A percentile compares a stretch with the other conserved stretches of the same genome.
phyloP scores from a whole-genome alignment of 2,888 invertebrate genomes.

The Exocentrus adspersus region DNA sequence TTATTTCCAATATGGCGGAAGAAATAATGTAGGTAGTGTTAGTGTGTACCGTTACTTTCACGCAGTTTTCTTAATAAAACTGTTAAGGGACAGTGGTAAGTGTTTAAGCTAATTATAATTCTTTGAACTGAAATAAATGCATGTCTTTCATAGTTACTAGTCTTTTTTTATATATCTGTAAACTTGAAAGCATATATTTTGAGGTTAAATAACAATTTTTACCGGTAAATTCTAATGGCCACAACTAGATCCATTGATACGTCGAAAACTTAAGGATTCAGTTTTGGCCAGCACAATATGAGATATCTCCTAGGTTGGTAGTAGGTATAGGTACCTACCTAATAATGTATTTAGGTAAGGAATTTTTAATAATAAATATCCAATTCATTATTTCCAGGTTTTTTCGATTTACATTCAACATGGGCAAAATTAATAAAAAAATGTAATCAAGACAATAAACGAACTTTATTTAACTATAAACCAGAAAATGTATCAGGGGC shows the following conservation, averaged over 20 bases:
- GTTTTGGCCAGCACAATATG: slow-evolving; percentile 9
- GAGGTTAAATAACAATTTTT: background rate
- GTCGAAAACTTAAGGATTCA: background rate
- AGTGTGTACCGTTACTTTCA: background rate
- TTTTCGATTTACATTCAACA: background rate
- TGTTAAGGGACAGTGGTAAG: slow-evolving; percentile 15
- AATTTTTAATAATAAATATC: too few species aligned
- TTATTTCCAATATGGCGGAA: background rate
- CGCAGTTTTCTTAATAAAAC: background rate
- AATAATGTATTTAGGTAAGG: too few species aligned
- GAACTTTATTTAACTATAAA: slow-evolving; percentile 5
- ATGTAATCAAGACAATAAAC: background rate
- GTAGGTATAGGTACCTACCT: too few species aligned
- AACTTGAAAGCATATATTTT: background rate
- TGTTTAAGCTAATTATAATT: background rate
- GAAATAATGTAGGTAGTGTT: background rate
- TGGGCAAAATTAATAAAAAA: background rate
- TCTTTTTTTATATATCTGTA: background rate
- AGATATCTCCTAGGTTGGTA: too few species aligned
- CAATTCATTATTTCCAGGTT: background rate
- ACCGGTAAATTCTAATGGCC: background rate
- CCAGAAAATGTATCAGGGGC: background rate
- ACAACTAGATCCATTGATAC: slow-evolving; percentile 2
- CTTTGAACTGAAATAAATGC: background rate
- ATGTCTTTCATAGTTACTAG: background rate